Evolutionary conservation across 1,140 invertebrate species (phyloP).

Genomic region (Luehdorfia chinensis): DNA sequence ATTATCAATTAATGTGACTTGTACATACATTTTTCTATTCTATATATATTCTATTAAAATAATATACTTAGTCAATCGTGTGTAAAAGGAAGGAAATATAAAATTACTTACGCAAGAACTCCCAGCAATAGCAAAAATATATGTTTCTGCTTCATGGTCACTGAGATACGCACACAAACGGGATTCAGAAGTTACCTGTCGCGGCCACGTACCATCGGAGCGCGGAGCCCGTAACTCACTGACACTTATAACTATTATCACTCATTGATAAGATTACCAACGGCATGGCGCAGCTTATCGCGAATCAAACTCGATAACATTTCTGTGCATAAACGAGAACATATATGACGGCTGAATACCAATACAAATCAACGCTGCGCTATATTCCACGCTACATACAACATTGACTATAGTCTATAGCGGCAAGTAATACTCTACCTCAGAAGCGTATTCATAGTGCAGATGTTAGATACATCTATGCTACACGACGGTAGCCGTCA

Average conservation of each 20-base stretch:
- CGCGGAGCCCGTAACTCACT: slow-evolving; percentile 64
- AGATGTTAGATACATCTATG: slow-evolving; percentile 5
- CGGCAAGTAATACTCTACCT: slow-evolving; percentile 3
- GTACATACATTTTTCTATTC: too few species aligned
- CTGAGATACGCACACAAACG: slow-evolving; percentile 20
- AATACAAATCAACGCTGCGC: slow-evolving; percentile 27
- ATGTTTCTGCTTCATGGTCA: slow-evolving; percentile 51
- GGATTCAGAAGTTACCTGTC: slow-evolving; percentile 46
- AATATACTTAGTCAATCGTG: too few species aligned
- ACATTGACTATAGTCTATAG: slow-evolving; percentile 2
- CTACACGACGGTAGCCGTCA: slow-evolving; percentile 3
- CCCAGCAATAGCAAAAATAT: slow-evolving; percentile 40
- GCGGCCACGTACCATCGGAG: slow-evolving; percentile 49
- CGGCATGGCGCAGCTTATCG: slow-evolving; percentile 65
- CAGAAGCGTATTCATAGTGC: slow-evolving; percentile 2
- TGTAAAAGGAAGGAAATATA: too few species aligned
- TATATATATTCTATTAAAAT: too few species aligned
- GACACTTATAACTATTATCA: slow-evolving; percentile 75
- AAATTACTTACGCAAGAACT: slow-evolving; percentile 51
- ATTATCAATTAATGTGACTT: too few species aligned
- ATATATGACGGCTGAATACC: slow-evolving; percentile 41
- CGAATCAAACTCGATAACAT: slow-evolving; percentile 68
- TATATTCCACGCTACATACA: slow-evolving; percentile 3
- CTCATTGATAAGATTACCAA: slow-evolving; percentile 71
- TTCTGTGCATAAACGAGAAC: slow-evolving; percentile 53